Conservation (phyloP, 2,888 invertebrate species). For the Blomia tropicalis region DNA sequence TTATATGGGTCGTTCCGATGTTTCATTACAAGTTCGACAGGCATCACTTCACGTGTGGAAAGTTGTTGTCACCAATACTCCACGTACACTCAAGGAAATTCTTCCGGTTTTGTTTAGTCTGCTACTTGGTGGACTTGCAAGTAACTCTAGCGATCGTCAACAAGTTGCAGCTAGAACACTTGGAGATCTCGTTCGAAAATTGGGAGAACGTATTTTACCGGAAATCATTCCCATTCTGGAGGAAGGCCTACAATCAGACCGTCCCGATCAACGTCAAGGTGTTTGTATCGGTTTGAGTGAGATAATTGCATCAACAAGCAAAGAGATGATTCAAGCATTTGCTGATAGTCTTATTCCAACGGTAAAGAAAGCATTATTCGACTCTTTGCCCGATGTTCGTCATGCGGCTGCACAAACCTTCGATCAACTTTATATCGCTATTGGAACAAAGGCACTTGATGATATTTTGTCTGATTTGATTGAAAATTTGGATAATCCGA, state of each 20-base stretch:
- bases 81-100: slow-evolving; percentile 85
- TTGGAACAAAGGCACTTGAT: slow-evolving; percentile 80
- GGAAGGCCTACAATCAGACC: slow-evolving; percentile 71
- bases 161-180: slow-evolving; percentile 90
- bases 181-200: slow-evolving; percentile 87
- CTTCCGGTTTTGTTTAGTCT: slow-evolving; percentile 80
- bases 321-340: slow-evolving; percentile 79
- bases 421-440: slow-evolving; percentile 82
- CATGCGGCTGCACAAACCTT: slow-evolving; percentile 91
- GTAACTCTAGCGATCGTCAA: slow-evolving; percentile 85
- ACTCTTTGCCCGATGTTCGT: slow-evolving; percentile 75
- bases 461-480: slow-evolving; percentile 88
- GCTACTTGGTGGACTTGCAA: slow-evolving; percentile 80
- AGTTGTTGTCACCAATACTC: slow-evolving; percentile 94
- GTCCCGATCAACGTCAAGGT: slow-evolving; percentile 87
- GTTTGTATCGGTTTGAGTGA: slow-evolving; percentile 95
- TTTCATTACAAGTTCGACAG: slow-evolving; percentile 88
- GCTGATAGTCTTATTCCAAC: slow-evolving; percentile 77
- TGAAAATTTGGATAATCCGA: slow-evolving; percentile 56
- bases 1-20: slow-evolving; percentile 94
- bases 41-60: slow-evolving; percentile 98
- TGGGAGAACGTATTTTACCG: slow-evolving; percentile 89
- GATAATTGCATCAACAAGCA: slow-evolving; percentile 89
- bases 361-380: slow-evolving; percentile 81
- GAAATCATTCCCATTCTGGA: slow-evolving; percentile 97